Evolutionary conservation across 2,113 vertebrate species (phyloP).

Genomic region (Tragelaphus strepsiceros): DNA sequence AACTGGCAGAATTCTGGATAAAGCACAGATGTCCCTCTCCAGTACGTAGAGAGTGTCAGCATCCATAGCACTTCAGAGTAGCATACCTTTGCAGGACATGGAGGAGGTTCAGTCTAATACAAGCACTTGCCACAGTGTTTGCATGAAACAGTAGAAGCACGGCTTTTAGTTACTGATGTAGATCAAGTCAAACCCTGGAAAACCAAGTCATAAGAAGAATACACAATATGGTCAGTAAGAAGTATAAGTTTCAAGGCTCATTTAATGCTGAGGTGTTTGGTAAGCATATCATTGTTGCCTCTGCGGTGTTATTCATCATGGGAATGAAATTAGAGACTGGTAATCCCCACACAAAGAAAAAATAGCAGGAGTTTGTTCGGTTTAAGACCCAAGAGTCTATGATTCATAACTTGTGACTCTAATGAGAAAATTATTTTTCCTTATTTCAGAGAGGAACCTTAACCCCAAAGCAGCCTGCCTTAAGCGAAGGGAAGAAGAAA

Average conservation of each 20-base stretch:
- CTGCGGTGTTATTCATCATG: neutral
- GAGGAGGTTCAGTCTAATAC: neutral
- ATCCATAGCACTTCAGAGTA: neutral
- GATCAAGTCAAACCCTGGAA: neutral
- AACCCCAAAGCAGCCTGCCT: slow-evolving; percentile 99
- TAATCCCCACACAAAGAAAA: neutral
- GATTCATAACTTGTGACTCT: neutral
- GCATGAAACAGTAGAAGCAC: neutral
- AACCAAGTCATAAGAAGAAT: neutral
- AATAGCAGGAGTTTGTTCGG: neutral
- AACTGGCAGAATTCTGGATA: neutral
- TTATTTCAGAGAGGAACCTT: slow-evolving; percentile 91
- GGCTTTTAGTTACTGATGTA: neutral
- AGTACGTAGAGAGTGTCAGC: neutral
- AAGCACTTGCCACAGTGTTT: neutral
- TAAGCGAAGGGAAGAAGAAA: slow-evolving; percentile 99
- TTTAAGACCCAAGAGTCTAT: neutral
- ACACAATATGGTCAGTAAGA: neutral
- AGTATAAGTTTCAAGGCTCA: neutral
- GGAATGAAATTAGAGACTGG: neutral
- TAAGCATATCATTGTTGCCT: neutral
- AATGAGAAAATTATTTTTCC: slow-evolving; percentile 43
- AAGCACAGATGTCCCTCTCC: neutral
- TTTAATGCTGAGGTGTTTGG: neutral
- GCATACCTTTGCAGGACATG: neutral